Evolutionary conservation across 2,113 vertebrate genomes (phyloP), one percentile per base, ranked within the genome.

Genomic region (Sphaerodactylus townsendi): DNA sequence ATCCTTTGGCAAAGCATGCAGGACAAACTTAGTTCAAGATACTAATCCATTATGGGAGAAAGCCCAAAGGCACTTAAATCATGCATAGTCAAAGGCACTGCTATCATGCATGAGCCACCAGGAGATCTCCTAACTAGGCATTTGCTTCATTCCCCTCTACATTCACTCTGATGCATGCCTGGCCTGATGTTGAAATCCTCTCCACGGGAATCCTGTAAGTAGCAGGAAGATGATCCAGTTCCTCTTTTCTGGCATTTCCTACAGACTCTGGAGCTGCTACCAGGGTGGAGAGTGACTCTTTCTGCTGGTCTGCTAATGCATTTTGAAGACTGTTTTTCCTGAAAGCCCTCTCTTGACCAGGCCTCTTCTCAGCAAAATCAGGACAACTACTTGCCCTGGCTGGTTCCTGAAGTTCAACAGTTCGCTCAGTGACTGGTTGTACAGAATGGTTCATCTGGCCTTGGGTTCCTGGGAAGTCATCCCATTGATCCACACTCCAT

Each of bases 121-220:
- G 2, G 84, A 79, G 83, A 76, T 28, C 81, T 87, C 88, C 75
- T 8, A 73, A 87, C 79, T 35, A 82, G 87, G 86, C 1, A 89
- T 39, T 39, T 0, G 0, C 68, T 37, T 19, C 90, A 82, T 13
- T 82, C 91, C 74, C 59, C 80, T 66, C 85, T 76, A 68, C 86
- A 53, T 86, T 86, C 87, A 88, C 70, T 82, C 84, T 39, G 71
- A 71, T 37, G 96, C 98, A 97, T 99, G 99, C 99, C 94, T 99
- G 98, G 96, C 98, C 96, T 28, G 98, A 98, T 0, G 98, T 97
- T 86, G 98, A 99, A 92, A 99, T 96, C 92, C 97, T 93, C 93
- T 98, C 97, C 74, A 95, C 83, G 64, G 87, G 89, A 77, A 96
- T 93, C 1, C 77, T 91, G 87, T 59, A 71, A 90, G 92, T 1